Evolutionary conservation across 2,113 vertebrate genomes (phyloP), one percentile per base, ranked within the genome.

Genomic region (Aplodontia rufa): DNA sequence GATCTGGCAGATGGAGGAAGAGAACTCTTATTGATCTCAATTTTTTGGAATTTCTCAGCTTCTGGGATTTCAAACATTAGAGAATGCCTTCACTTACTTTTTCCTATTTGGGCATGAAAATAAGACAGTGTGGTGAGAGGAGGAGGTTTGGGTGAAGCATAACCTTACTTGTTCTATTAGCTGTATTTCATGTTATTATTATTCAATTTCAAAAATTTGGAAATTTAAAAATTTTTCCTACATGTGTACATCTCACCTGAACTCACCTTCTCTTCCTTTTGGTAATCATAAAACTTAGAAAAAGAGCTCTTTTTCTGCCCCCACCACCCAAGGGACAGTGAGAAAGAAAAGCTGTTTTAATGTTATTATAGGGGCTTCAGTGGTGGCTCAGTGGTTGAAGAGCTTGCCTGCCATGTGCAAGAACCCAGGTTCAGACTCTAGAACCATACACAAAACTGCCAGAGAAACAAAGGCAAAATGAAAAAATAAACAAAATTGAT

Each of bases 161-260:
- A n/a, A 78, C 8, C 6, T 71, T 75, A 32, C 45, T 40, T 87
- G 28, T 53, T 94, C 80, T 53, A 24, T 30, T 28, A 35, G 28
- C 16, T 37, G n/a, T 60, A 35, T 13, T 55, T 47, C 1, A 83
- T 68, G 30, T n/a, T 64, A 13, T n/a, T 64, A n/a, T 20, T n/a
- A 49, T 37, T 62, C 24, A 42, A 80, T 40, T 86, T 82, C 11
- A 81, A 92, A 80, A 17, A 35, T 26, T 93, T 96, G 96, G 28
- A 95, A 74, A 55, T 22, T 75, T 90, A 79, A 49, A 37, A 95
- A 28, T 83, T 82, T 82, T 90, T 96, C 79, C 20, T 92, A 68
- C 88, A 11, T 80, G 24, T 4, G 62, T 32, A 53, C 69, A 58
- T 0, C 0, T 96, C 28, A 78, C 35, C 62, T 81, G 72, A 93